A percentile compares a stretch with the other conserved stretches of the same genome.
Conservation (phyloP, 2,797 vertebrate species). For the Coracias cyanogaster region DNA sequence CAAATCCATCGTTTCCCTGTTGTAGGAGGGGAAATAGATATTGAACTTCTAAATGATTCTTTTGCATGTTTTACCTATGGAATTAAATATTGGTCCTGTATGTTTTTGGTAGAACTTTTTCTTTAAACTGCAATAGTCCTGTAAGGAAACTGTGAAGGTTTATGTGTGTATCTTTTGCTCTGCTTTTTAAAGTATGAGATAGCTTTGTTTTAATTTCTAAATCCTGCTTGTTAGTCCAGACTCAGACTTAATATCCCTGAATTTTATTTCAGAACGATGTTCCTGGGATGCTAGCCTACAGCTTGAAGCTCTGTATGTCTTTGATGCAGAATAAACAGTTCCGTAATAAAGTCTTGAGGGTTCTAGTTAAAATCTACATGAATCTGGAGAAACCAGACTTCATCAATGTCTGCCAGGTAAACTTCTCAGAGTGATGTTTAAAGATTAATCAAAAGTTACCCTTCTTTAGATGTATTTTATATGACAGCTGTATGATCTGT, state of each 20-base stretch:
- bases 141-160: not conserved
- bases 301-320: slow-evolving; percentile 98
- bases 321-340: slow-evolving; percentile 99
- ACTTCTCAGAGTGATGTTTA: not conserved
- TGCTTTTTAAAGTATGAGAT: not conserved
- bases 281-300: slow-evolving; percentile 95
- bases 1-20: not conserved
- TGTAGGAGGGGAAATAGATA: not conserved
- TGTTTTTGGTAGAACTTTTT: not conserved
- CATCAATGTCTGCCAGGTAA: slow-evolving; percentile 99
- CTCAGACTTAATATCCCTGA: not conserved
- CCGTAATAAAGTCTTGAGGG: slow-evolving; percentile 94
- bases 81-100: not conserved
- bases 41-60: not conserved
- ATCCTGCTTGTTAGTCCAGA: not conserved
- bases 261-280: slow-evolving; percentile 89
- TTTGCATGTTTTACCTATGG: not conserved
- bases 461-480: not conserved
- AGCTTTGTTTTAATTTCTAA: not conserved
- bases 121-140: not conserved
- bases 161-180: not conserved
- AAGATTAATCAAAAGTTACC: not conserved
- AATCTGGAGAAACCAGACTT: slow-evolving; percentile 98
- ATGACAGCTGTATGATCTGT: not conserved
- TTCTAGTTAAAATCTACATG: slow-evolving; percentile 99